Evolutionary conservation across 2,113 vertebrate species (phyloP).

Genomic region (Hypocryptadius cinnamomeus): DNA sequence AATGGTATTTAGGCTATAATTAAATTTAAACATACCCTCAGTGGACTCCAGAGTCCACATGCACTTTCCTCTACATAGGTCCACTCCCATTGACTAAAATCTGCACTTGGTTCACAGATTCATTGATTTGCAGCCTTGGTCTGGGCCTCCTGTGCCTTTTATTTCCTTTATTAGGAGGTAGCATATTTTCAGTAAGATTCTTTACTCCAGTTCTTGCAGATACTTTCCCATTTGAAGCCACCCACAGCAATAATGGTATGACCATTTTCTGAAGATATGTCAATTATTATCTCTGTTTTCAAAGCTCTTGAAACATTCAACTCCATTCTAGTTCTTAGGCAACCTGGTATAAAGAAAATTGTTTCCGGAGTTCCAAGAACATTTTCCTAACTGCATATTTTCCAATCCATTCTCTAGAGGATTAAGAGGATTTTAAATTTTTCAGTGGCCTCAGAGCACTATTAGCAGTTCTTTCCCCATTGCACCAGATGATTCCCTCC

Average conservation of each 20-base stretch:
- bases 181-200: neutral
- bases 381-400: neutral
- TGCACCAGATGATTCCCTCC: neutral
- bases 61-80: neutral
- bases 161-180: neutral
- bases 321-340: neutral
- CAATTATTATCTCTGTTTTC: neutral
- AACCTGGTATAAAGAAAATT: neutral
- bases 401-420: neutral
- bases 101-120: neutral
- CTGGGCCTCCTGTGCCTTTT: neutral
- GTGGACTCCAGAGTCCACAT: neutral
- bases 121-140: neutral
- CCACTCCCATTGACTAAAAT: neutral
- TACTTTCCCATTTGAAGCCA: neutral
- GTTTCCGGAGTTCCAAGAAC: neutral
- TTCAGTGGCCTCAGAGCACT: neutral
- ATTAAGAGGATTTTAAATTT: neutral
- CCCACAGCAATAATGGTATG: neutral
- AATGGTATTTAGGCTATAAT: conserved; percentile 27
- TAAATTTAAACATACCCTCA: neutral
- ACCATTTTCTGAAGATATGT: neutral
- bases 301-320: neutral
- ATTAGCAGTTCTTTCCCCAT: neutral
- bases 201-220: neutral